These are phyloP conservation scores for Magallana ariakensis DNA, from an alignment of 1,140 invertebrate species.

Conservation along the genomic window DNA sequence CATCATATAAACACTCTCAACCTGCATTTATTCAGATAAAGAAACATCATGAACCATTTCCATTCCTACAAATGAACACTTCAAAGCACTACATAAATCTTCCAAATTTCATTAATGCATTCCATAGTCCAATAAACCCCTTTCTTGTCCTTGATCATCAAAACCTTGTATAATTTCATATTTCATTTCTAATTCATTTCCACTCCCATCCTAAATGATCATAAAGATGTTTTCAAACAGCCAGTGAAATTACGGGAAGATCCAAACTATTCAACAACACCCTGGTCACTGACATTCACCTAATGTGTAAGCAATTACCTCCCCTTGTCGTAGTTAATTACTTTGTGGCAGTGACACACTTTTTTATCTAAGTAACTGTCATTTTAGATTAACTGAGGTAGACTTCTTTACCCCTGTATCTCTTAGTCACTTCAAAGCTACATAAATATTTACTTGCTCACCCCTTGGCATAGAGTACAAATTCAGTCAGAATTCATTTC, in stretches of 20 bases:
- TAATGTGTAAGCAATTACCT: constrained; percentile 26
- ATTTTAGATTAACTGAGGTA: constrained; percentile 4
- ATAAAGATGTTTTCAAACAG: background rate
- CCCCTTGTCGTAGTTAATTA: constrained; percentile 27
- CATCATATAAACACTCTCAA: constrained; percentile 15
- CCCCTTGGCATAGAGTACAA: background rate
- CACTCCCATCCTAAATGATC: constrained; percentile 10
- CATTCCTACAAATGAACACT: constrained; percentile 26
- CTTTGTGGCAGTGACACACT: constrained; percentile 20
- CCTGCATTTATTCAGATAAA: background rate
- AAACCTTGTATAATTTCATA: constrained; percentile 29
- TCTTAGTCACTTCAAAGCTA: constrained; percentile 14
- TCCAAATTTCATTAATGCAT: constrained; percentile 26
- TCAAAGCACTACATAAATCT: constrained; percentile 8
- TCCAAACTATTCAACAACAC: background rate
- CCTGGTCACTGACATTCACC: background rate
- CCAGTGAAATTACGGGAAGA: background rate
- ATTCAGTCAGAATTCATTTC: background rate
- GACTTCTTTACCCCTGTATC: background rate
- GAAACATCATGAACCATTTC: constrained; percentile 8
- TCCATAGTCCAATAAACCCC: background rate
- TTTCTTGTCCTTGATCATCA: constrained; percentile 24
- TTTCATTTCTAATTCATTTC: constrained; percentile 9
- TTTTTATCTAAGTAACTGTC: constrained; percentile 20
- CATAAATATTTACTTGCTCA: constrained; percentile 17